Base-by-base conservation (phyloP, 2,888 invertebrate genomes). In the Pinctada fucata region DNA sequence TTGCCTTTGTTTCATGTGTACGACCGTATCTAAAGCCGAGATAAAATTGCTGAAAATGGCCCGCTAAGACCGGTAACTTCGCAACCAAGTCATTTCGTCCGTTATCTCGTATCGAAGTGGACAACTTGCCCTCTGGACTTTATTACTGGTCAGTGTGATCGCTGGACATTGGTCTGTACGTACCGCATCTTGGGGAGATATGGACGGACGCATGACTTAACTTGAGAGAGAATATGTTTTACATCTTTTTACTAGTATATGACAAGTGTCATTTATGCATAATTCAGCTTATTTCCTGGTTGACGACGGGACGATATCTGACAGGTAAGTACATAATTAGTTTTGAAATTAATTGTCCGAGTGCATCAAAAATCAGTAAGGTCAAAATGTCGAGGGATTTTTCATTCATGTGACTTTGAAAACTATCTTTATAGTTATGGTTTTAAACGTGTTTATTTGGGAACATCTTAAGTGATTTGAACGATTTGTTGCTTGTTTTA, bases 61-160 rank as follows among this genome's bases (percentile, higher is more conserved):
- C 49, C 58, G 64, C 69, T 51, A 47, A 69, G 58, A 52, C 45
- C 50, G 16, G 79, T 79, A 72, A 72, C 79, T 71, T 69, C 72
- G 79, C 75, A 79, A 79, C 79, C 67, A 70, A 79, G 50, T 67
- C 75, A 79, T 79, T 66, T 67, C 31, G 51, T 48, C 72, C 68
- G 75, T 79, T 75, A 79, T 79, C 79, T 75, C 64, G 49, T 72
- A 77, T 77, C 67, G 66, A 65, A 71, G 58, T 77, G 77, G 77
- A 72, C 77, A 77, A 58, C 52, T 65, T 77, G 77, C 72, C 77
- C 77, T 72, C 72, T 77, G 77, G 72, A 72, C 72, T 72, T 72
- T 67, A 72, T 52, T 47, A 72, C 69, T 52, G 75, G 69, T 69
- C 75, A 75, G n/a, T 67, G 71, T 71, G 71, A 71, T 69, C 69